Percentiles rank a stretch among this genome's conserved stretches.
Evolutionary conservation across 2,113 vertebrate species (phyloP).

Genomic region (Nanorana parkeri): DNA sequence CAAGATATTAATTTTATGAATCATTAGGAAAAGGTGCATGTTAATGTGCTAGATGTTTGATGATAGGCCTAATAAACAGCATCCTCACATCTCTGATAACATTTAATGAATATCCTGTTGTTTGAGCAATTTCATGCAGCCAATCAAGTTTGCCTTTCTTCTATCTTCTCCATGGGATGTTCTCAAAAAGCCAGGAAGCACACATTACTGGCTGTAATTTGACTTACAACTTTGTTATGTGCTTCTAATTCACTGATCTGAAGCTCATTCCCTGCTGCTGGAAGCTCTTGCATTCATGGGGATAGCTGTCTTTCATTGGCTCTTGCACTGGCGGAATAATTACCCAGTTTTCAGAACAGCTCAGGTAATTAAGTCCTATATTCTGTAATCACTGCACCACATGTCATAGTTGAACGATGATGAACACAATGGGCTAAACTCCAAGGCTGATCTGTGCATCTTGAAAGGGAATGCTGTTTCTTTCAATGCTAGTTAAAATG

Average conservation of each 20-base stretch:
- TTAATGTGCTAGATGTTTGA: slow-evolving; percentile 29
- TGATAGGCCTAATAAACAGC: slow-evolving; percentile 18
- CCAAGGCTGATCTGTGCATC: slow-evolving; percentile 2
- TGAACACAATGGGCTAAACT: slow-evolving; percentile 21
- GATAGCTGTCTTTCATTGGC: slow-evolving; percentile 26
- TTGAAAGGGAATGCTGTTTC: not conserved
- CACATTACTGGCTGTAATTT: slow-evolving; percentile 48
- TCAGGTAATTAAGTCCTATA: slow-evolving; percentile 43
- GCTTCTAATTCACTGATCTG: slow-evolving; percentile 45
- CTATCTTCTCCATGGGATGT: slow-evolving; percentile 44
- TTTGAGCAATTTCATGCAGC: slow-evolving; percentile 23
- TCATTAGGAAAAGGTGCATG: slow-evolving; percentile 33
- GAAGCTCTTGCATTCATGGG: slow-evolving; percentile 10
- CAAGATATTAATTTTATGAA: slow-evolving; percentile 31
- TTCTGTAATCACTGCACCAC: slow-evolving; percentile 33
- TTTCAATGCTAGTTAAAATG: not conserved
- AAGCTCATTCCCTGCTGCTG: slow-evolving; percentile 47
- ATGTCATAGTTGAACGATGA: slow-evolving; percentile 35
- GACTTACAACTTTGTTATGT: slow-evolving; percentile 42
- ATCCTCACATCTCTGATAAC: slow-evolving; percentile 12
- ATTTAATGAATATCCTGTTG: slow-evolving; percentile 50
- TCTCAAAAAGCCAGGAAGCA: slow-evolving; percentile 32
- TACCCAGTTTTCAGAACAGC: slow-evolving; percentile 24
- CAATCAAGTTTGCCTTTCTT: slow-evolving; percentile 8
- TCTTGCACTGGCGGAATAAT: slow-evolving; percentile 36